Conservation (phyloP, 2,888 invertebrate species). For the Dynastes hyllus region DNA sequence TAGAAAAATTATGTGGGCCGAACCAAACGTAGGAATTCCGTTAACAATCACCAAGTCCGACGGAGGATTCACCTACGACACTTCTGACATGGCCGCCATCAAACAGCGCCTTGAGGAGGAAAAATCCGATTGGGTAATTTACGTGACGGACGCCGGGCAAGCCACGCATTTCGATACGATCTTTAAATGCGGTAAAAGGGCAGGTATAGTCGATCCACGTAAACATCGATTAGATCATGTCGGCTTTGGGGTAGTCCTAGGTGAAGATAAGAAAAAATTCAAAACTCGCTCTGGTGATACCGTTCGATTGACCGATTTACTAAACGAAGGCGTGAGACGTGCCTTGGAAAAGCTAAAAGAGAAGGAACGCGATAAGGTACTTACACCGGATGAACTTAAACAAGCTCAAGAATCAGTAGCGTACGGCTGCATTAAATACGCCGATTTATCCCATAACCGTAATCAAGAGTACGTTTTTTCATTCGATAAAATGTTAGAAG, state of each 20-base stretch:
- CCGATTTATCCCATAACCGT: slow-evolving; percentile 95
- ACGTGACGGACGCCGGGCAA: slow-evolving; percentile 97
- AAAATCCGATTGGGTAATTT: slow-evolving; percentile 90
- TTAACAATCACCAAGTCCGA: slow-evolving; percentile 97
- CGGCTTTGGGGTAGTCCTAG: slow-evolving; percentile 96
- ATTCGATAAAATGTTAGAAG: slow-evolving; percentile 99
- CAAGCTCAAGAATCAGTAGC: slow-evolving; percentile 93
- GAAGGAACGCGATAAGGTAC: slow-evolving; percentile 88
- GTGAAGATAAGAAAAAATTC: slow-evolving; percentile 99
- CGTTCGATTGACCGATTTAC: slow-evolving; percentile 84
- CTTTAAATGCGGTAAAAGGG: slow-evolving; percentile 85
- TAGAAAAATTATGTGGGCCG: slow-evolving; percentile 88
- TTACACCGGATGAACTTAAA: slow-evolving; percentile 86
- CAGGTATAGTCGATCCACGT: slow-evolving; percentile 79
- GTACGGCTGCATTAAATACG: slow-evolving; percentile 98
- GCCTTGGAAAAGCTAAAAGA: slow-evolving; percentile 88
- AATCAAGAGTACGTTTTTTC: slow-evolving; percentile 97
- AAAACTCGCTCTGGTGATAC: slow-evolving; percentile 99
- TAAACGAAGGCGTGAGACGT: slow-evolving; percentile 93
- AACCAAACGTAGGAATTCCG: slow-evolving; percentile 83
- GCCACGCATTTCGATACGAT: slow-evolving; percentile 82
- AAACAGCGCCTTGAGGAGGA: slow-evolving; percentile 89
- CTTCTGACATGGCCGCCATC: slow-evolving; percentile 96
- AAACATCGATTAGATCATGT: slow-evolving; percentile 89
- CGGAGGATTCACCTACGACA: slow-evolving; percentile 98